Evolutionary conservation across 2,888 invertebrate genomes (phyloP), one percentile per base, ranked within the genome.

Genomic region (Drosophila lacicola): DNA sequence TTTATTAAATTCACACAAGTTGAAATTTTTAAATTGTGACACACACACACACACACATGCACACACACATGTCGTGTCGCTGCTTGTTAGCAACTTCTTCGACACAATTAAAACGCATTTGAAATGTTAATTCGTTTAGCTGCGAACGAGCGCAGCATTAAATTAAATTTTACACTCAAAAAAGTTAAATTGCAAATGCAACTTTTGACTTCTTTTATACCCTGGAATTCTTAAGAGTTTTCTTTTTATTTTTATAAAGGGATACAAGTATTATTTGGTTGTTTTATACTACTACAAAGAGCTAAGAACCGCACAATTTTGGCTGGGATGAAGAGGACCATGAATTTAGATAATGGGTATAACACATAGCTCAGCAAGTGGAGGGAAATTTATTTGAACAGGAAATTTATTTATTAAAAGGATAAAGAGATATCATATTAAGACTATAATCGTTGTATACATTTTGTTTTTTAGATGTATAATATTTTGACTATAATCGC

Each of bases 31-130:
- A 46, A 50, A 41, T 37, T 51, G 41, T 39, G 17, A 29, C 19
- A 10, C 49, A 53, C n/a, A 36, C 39, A 25, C 36, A 19, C 39
- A 14, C 42, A 13, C 33, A 41, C 36, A 10, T 17, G 11, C 17
- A 14, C 42, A 29, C 34, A 29, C 13, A 21, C n/a, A 33, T 37
- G 45, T 39, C 37, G 29, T 60, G 55, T 63, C 51, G 44, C 56
- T 45, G 36, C 56, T 70, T 57, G 53, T 69, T 69, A 57, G 11
- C 51, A 69, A 56, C 53, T 63, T 56, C 34, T 39, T 49, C 57
- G 41, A 49, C 76, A 75, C 70, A 76, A 76, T 76, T 70, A 73
- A 73, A 77, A 61, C 53, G 73, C 76, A 76, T 77, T 75, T 76
- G 61, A 77, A 70, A 77, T 73, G 73, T 73, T 77, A 76, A 73